A percentile compares a stretch with the other conserved stretches of the same genome.
These are phyloP conservation scores for Tilapia sparmanii DNA, from an alignment of 2,113 vertebrate genomes.

Conservation along the genomic window DNA sequence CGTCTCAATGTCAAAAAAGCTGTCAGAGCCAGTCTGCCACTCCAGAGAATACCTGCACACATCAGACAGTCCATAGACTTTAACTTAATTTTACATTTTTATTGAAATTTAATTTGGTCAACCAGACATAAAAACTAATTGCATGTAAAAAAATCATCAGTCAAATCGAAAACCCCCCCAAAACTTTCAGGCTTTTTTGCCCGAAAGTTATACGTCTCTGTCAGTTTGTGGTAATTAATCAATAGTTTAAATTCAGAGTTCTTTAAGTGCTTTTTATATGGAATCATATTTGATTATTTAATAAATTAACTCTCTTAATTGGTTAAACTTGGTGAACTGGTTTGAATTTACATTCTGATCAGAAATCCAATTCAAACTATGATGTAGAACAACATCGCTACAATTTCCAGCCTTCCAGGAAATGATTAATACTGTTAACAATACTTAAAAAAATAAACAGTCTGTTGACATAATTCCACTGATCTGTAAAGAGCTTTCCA, in stretches of 20 bases:
- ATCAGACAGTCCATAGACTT: neutral
- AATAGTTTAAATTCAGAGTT: neutral
- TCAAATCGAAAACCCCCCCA: neutral
- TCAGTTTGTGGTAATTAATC: neutral
- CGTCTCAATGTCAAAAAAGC: slow-evolving; percentile 84
- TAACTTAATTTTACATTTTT: neutral
- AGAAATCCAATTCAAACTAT: neutral
- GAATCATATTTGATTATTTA: neutral
- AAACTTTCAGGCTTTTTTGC: neutral
- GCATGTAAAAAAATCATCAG: neutral
- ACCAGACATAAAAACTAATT: neutral
- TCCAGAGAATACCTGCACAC: slow-evolving; percentile 84
- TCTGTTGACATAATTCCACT: neutral
- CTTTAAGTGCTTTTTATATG: neutral
- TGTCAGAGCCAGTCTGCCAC: slow-evolving; percentile 79
- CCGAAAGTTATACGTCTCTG: neutral
- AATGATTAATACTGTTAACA: neutral
- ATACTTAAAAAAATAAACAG: neutral
- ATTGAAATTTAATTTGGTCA: neutral
- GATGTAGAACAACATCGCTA: neutral
- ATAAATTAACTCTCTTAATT: neutral
- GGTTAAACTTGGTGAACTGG: neutral
- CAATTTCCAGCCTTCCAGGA: neutral
- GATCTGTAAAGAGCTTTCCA: slow-evolving; percentile 28
- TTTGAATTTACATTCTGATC: neutral